Evolutionary conservation across 2,797 vertebrate genomes (phyloP).

Genomic region (Lophius americanus): DNA sequence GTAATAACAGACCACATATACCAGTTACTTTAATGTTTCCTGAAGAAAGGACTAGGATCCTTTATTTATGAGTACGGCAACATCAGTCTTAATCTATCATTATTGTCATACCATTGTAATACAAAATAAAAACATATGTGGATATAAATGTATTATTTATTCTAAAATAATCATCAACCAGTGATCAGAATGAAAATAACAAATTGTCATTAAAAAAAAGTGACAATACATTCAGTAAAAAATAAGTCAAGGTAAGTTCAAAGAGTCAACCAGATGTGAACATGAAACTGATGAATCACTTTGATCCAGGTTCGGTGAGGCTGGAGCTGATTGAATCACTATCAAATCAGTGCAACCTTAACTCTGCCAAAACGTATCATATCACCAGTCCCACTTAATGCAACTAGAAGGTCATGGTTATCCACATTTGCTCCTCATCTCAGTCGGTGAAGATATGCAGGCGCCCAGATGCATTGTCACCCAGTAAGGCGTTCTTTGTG

Average conservation of each 20-base stretch:
- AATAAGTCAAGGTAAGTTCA: neutral
- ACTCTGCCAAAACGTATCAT: neutral
- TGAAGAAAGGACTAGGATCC: too few species aligned
- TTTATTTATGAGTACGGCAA: too few species aligned
- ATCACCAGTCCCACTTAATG: neutral
- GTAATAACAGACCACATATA: too few species aligned
- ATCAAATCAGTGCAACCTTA: neutral
- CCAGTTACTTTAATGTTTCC: too few species aligned
- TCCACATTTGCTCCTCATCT: conserved; percentile 7
- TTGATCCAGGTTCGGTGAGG: neutral
- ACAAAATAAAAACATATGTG: too few species aligned
- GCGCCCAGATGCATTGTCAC: conserved; percentile 85
- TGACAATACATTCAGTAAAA: too few species aligned
- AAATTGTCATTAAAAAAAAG: too few species aligned
- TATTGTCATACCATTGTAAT: too few species aligned
- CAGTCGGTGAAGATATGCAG: conserved; percentile 83
- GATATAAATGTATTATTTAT: neutral
- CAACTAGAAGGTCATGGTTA: neutral
- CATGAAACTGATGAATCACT: neutral
- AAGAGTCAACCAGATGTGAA: neutral
- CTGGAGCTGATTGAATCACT: neutral
- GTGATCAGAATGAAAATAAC: too few species aligned
- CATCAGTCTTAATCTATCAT: too few species aligned
- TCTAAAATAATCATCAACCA: neutral
- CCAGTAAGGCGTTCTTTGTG: conserved; percentile 80